Base-by-base conservation (phyloP, 1,140 invertebrate genomes). In the Dermatophagoides farinae region DNA sequence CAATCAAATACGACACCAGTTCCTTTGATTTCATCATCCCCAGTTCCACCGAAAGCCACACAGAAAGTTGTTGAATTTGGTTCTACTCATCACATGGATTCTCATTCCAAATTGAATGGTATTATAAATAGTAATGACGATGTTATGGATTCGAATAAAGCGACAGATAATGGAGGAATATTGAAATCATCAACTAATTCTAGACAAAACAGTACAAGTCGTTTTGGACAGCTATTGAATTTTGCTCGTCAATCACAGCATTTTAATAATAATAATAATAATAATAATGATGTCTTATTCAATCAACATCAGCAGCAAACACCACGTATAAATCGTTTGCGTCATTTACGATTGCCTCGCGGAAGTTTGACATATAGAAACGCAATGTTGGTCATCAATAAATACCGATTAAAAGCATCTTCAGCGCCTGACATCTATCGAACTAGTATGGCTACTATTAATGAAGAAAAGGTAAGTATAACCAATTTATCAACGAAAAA, bases 361-460 rank as follows among this genome's bases (percentile, higher is more conserved):
- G 64, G 64, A 20, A 68, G 66, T 53, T 61, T 89, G 22, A 85
- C 84, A 68, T 84, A 86, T 71, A 79, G 87, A 63, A 84, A 83
- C 47, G 85, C 84, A 1, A 83, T 85, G 72, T 71, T 87, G 37
- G 85, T 85, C 70, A 80, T 84, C 55, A 79, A 58, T 25, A 78
- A 82, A 58, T 90, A 90, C 71, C 77, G 82, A 51, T 72, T 89
- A 60, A 77, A 85, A 50, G 86, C 86, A 10, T 88, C 85, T 0
- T 88, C 86, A 20, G 89, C 86, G 71, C 86, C 87, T 0, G 82
- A 90, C 72, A 89, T 91, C 67, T 88, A 86, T 69, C 78, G 83
- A 65, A 88, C 88, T 69, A 88, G 86, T 0, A 88, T 88, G 80
- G 84, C 83, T 11, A 86, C 85, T 0, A 78, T 88, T 22, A 55